Evolutionary conservation across 2,113 vertebrate species (phyloP).

Genomic region (Misgurnus mizolepis): DNA sequence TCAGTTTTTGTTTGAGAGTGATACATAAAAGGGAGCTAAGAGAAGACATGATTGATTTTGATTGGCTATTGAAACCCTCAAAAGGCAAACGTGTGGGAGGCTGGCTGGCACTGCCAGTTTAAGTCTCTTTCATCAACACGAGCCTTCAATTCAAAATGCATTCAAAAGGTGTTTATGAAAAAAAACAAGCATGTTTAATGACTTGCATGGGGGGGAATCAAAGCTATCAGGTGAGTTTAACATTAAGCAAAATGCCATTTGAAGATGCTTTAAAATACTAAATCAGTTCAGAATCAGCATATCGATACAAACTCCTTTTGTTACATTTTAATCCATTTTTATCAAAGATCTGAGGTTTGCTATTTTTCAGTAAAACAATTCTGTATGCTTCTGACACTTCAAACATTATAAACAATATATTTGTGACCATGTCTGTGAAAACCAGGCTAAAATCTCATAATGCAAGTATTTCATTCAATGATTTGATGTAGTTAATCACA

Average conservation of each 20-base stretch:
- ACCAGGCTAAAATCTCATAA: too few relatives aligned
- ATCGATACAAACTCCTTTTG: not conserved
- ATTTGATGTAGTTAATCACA: too few relatives aligned
- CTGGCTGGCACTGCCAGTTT: not conserved
- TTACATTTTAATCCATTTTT: too few relatives aligned
- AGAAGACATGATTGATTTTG: slow-evolving; percentile 22
- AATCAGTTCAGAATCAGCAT: not conserved
- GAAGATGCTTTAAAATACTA: not conserved
- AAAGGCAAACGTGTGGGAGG: not conserved
- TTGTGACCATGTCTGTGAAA: too few relatives aligned
- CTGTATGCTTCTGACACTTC: not conserved
- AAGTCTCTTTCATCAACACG: not conserved
- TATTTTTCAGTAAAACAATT: not conserved
- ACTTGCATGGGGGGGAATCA: not conserved
- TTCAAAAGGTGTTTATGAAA: not conserved
- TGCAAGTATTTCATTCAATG: too few relatives aligned
- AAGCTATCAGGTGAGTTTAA: not conserved
- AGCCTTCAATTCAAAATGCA: not conserved
- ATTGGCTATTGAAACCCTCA: slow-evolving; percentile 27
- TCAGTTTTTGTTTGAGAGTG: not conserved
- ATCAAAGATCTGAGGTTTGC: too few relatives aligned
- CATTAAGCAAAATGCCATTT: not conserved
- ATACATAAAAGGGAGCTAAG: slow-evolving; percentile 5
- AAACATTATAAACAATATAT: not conserved
- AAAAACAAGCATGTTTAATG: slow-evolving; percentile 22